Evolutionary conservation across 1,140 invertebrate genomes (phyloP), one percentile per base, ranked within the genome.

Genomic region (Psilanteris sp.): DNA sequence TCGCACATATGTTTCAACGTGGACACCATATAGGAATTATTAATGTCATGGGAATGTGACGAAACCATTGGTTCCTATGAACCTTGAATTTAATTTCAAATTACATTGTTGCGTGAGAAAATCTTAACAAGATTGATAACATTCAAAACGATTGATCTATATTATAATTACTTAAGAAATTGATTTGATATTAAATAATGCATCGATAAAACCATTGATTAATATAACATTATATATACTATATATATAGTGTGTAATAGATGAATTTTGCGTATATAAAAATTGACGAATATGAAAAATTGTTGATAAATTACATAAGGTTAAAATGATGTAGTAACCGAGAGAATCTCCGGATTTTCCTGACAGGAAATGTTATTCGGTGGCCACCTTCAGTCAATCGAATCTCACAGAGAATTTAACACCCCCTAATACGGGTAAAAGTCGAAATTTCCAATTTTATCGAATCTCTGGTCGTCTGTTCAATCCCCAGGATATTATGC

Each of bases 331-430:
- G 54, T 67, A 46, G 54, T 52, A 61, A 67, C 50, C 57, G 50
- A 70, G 61, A 54, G 52, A 71, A 71, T 77, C 66, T 54, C 43
- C 41, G 54, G 66, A 71, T 79, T 79, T 85, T 81, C 81, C 83
- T 80, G 80, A 74, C 83, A 68, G 83, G 82, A 87, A 86, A 86
- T 85, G 75, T 79, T 64, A 77, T 74, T 77, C 72, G 59, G 59
- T 79, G 81, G 80, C 78, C 79, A 71, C 66, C 77, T 74, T 76
- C 77, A 75, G 61, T 82, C 85, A 87, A 88, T 87, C 84, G 86
- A 88, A 88, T 88, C 86, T 88, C 85, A 88, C 86, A 86, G 80
- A 59, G 81, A 85, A 88, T 88, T 88, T 88, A 86, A 86, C 86
- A 87, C 84, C 85, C 83, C 81, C 82, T 77, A 61, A 61, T 46